Conservation (phyloP, 1,140 invertebrate genomes). For the Chlorops oryzae region DNA sequence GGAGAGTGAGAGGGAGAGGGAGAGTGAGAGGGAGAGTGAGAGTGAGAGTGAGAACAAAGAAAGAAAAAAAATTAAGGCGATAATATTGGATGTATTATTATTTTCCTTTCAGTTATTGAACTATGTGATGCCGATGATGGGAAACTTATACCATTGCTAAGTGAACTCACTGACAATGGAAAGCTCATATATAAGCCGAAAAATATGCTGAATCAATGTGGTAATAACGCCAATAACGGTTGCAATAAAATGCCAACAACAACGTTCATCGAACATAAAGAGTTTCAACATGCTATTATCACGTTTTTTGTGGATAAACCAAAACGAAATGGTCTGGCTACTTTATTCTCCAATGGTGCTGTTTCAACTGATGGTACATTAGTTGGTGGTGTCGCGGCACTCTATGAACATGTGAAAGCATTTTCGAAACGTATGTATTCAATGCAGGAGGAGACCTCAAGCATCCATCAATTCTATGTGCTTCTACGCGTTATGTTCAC, state of each 20-base stretch:
- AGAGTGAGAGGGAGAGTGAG: not conserved
- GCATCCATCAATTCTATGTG: slow-evolving; percentile 36
- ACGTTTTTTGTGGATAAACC: slow-evolving; percentile 37
- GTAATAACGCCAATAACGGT: too few species aligned
- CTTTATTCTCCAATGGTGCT: slow-evolving; percentile 18
- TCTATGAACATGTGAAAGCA: slow-evolving; percentile 37
- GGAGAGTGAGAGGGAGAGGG: not conserved
- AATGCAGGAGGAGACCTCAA: slow-evolving; percentile 28
- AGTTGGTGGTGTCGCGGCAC: slow-evolving; percentile 31
- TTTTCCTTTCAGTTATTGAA: slow-evolving; percentile 47
- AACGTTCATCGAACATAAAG: slow-evolving; percentile 10
- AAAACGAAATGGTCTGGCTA: slow-evolving; percentile 21
- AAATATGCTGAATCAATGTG: too few species aligned
- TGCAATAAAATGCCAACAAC: not conserved
- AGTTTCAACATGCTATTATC: slow-evolving; percentile 32
- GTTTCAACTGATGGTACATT: slow-evolving; percentile 33
- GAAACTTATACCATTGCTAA: slow-evolving; percentile 35
- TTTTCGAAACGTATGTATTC: slow-evolving; percentile 25
- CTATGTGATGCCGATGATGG: slow-evolving; percentile 43
- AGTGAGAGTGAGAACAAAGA: not conserved
- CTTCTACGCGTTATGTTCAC: slow-evolving; percentile 38
- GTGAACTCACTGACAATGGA: slow-evolving; percentile 51
- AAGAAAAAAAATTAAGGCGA: not conserved
- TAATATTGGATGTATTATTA: too few species aligned
- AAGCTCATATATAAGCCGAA: slow-evolving; percentile 37